phyloP scores from a whole-genome alignment of 2,888 invertebrate species.

The Sarcophaga carnaria region DNA sequence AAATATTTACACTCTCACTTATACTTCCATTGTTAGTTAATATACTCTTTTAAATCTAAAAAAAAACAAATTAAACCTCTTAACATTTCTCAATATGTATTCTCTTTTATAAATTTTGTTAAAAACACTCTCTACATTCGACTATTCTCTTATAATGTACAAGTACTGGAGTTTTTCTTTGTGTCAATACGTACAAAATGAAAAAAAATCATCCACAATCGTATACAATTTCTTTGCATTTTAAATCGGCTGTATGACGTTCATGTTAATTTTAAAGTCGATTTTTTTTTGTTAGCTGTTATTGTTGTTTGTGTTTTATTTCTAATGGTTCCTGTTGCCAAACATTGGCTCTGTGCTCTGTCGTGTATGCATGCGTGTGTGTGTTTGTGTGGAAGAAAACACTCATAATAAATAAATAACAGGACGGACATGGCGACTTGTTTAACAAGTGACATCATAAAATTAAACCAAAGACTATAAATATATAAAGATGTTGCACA shows the following conservation, averaged over 20 bases:
- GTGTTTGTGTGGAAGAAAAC: not conserved
- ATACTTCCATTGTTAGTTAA: not conserved
- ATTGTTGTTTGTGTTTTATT: not conserved
- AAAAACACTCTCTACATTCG: not conserved
- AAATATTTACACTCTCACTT: not conserved
- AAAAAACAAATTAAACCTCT: not conserved
- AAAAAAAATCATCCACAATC: slow-evolving; percentile 3
- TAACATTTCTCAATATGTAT: not conserved
- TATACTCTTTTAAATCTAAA: not conserved
- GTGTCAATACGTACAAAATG: slow-evolving; percentile 2
- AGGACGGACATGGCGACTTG: slow-evolving; percentile 50
- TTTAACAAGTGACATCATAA: slow-evolving; percentile 70
- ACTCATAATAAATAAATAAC: slow-evolving; percentile 7
- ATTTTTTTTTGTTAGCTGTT: slow-evolving; percentile 9
- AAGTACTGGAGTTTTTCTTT: not conserved
- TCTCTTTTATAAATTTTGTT: not conserved
- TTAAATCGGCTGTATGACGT: slow-evolving; percentile 58
- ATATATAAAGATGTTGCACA: no score
- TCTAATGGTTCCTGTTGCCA: slow-evolving; percentile 30
- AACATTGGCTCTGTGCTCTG: not conserved
- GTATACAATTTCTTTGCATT: slow-evolving; percentile 21
- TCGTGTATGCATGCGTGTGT: not conserved
- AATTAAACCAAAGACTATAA: no score
- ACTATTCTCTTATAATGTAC: not conserved
- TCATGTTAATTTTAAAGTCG: slow-evolving; percentile 62